Evolutionary conservation across 2,797 vertebrate genomes (phyloP).

Genomic region (Hemibagrus guttatus): DNA sequence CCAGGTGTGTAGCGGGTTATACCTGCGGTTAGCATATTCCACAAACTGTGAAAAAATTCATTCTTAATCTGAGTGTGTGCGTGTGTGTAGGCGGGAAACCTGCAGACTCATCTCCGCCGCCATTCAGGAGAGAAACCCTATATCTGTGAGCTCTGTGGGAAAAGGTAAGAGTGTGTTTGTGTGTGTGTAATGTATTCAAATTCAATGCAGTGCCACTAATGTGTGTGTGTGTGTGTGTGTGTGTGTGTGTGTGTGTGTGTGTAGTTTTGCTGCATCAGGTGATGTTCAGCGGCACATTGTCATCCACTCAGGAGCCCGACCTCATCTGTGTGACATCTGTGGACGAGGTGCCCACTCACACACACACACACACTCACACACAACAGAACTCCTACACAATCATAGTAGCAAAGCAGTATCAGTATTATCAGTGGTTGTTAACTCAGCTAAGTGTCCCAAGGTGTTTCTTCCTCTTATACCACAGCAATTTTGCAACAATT

Average conservation of each 20-base stretch:
- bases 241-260: not conserved
- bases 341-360: conserved; percentile 82
- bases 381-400: not conserved
- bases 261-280: conserved; percentile 93
- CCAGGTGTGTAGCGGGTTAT: conserved; percentile 78
- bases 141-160: conserved; percentile 97
- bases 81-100: conserved; percentile 86
- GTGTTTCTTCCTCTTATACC: not conserved
- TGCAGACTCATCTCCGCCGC: conserved; percentile 93
- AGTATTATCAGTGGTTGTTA: not conserved
- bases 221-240: conserved; percentile 9
- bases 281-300: conserved; percentile 96
- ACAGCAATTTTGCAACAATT: not conserved
- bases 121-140: conserved; percentile 98
- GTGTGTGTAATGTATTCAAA: not conserved
- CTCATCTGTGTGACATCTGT: conserved; percentile 95
- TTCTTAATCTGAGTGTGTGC: conserved; percentile 7
- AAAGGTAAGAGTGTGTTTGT: conserved; percentile 78
- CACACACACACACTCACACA: not conserved
- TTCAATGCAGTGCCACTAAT: not conserved
- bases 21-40: not conserved
- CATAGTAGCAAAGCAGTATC: not conserved
- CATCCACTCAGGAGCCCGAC: conserved; percentile 94
- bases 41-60: not conserved
- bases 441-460: not conserved